Evolutionary conservation across 2,797 vertebrate genomes (phyloP), one percentile per base, ranked within the genome.

Genomic region (Coregonus sp.): DNA sequence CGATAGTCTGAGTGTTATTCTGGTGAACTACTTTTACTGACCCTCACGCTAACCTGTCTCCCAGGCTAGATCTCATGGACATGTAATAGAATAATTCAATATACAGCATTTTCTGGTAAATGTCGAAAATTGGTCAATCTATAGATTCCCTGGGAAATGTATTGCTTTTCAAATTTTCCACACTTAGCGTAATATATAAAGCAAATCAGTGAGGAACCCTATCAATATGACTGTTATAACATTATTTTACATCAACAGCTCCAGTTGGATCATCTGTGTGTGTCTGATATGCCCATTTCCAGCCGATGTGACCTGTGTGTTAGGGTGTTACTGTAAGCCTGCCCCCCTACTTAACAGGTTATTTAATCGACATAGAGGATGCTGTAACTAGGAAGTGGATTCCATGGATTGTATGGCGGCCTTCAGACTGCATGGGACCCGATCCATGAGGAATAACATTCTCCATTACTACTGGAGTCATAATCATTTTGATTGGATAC

Each of bases 361-460:
- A 78, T 15, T 29, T 56, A 76, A 81, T 70, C 14, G 6, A 6
- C 69, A 71, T 40, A 12, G 75, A 66, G 35, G 33, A 74, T 74
- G 65, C 61, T 11, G 50, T 71, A 63, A 20, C 15, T 40, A n/a
- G 70, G 37, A 80, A 77, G 40, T 72, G 68, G 74, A 83, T 83
- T 80, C 76, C 37, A 75, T 72, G 31, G 11, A 0, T 70, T 75
- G 33, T 73, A 33, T 75, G 61, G 78, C 56, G 50, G 72, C 70
- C 20, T 67, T 16, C 66, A 70, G 72, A 74, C 69, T 54, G 78
- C 69, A 65, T 70, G n/a, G 47, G 14, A 47, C 40, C 40, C 9
- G 51, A 47, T 25, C 72, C n/a, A 77, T 54, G 14, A 31, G 9
- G 37, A 75, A 31, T 51, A 70, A 75, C 63, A 51, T 50, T 16